Base-by-base conservation (phyloP, 2,888 invertebrate genomes). In the Campopleginae sp. region DNA sequence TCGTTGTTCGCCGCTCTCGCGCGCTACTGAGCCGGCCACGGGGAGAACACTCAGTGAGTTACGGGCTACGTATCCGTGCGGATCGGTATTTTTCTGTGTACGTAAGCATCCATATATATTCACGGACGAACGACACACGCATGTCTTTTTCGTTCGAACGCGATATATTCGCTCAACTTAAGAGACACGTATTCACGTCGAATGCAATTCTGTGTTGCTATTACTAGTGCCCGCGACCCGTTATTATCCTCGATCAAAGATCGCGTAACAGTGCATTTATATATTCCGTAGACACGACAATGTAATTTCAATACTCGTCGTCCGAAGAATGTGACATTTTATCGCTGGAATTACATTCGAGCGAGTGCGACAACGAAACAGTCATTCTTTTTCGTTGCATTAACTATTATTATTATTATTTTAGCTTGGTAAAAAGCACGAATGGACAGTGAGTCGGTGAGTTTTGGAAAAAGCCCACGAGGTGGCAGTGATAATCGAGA, bases 61-160 rank as follows among this genome's bases (percentile, higher is more conserved):
- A 91, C 92, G 90, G 89, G 90, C 92, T 89, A 89, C 88, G 90
- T 89, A 83, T 86, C 89, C 87, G 90, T 88, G 90, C 85, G 87
- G 88, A 79, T 90, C 89, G 86, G 63, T 27, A 27, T 58, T 58
- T 46, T n/a, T 58, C 68, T 74, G 85, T 85, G 61, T 54, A 75
- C 31, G 27, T 19, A 19, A n/a, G 6, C 27, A 3, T 51, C 0
- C 54, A 12, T 23, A 14, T 31, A 12, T 58, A 19, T 27, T 58
- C 58, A 23, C 27, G 6, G 2, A 58, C 10, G 23, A 58, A 14
- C 27, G 4, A 14, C 6, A 58, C 27, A 58, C 27, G 58, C 14
- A 27, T 27, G 58, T 58, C 5, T 74, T 42, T 23, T 42, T 19
- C 42, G 31, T 42, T 61, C 38, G n/a, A 42, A 71, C 38, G 33